These are phyloP conservation scores for Tribolium madens DNA, from an alignment of 1,140 invertebrate species.

Conservation along the genomic window DNA sequence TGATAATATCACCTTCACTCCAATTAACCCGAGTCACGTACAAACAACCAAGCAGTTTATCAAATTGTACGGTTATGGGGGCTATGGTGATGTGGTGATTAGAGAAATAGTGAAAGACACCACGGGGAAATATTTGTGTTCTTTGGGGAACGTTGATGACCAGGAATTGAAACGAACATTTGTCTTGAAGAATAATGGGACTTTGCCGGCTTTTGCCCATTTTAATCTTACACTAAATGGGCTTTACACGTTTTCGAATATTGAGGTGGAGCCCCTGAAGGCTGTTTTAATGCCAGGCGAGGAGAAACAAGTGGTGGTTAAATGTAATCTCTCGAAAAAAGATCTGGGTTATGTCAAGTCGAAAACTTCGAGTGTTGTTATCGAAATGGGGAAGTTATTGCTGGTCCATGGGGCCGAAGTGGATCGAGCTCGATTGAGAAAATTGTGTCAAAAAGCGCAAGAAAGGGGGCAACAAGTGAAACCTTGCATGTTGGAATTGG, in stretches of 20 bases:
- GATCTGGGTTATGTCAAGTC: constrained; percentile 53
- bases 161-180: constrained; percentile 64
- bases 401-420: constrained; percentile 58
- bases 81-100: constrained; percentile 66
- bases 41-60: constrained; percentile 60
- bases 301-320: constrained; percentile 50
- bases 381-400: constrained; percentile 57
- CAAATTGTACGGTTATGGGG: constrained; percentile 69
- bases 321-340: constrained; percentile 51
- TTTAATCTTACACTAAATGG: constrained; percentile 67
- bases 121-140: constrained; percentile 68
- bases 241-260: constrained; percentile 51
- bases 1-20: constrained; percentile 67
- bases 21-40: constrained; percentile 63
- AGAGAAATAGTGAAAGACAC: constrained; percentile 67
- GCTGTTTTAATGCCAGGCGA: constrained; percentile 56
- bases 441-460: constrained; percentile 52
- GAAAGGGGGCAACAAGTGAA: constrained; percentile 52
- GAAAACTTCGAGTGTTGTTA: constrained; percentile 41
- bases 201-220: constrained; percentile 66
- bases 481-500: constrained; percentile 47
- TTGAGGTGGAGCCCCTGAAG: constrained; percentile 51
- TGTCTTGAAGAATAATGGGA: constrained; percentile 67
- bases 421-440: constrained; percentile 56
- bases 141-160: constrained; percentile 66